Evolutionary conservation across 2,888 invertebrate genomes (phyloP).

Genomic region (Himalopsyche tibetana): DNA sequence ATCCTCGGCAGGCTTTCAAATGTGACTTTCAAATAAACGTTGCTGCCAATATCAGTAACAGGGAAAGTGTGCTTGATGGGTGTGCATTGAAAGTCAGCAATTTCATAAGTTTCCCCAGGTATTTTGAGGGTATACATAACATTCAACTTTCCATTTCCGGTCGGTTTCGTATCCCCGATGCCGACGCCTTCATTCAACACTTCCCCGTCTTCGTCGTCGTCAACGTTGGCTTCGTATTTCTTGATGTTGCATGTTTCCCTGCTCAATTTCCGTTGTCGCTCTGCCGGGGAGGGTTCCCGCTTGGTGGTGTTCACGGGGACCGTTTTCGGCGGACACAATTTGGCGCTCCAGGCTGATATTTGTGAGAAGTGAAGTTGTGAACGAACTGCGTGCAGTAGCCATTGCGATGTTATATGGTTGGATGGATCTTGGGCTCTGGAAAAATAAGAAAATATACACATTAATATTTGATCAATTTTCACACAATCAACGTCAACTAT

Average conservation of each 20-base stretch:
- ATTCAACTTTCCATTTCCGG: conserved; percentile 70
- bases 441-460: conserved; percentile 60
- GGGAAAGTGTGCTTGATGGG: conserved; percentile 86
- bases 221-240: conserved; percentile 74
- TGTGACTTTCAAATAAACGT: conserved; percentile 79
- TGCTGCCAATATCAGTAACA: conserved; percentile 81
- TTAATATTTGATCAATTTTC: too few relatives aligned
- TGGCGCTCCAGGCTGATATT: conserved; percentile 92
- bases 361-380: conserved; percentile 98
- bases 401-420: conserved; percentile 78
- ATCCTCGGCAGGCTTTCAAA: conserved; percentile 85
- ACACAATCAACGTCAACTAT: too few relatives aligned
- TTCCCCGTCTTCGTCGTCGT: conserved; percentile 68
- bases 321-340: conserved; percentile 67
- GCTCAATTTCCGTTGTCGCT: conserved; percentile 73
- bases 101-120: conserved; percentile 79
- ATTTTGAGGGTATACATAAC: conserved; percentile 83
- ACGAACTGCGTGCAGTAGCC: conserved; percentile 93
- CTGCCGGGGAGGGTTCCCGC: conserved; percentile 66
- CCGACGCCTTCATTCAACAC: conserved; percentile 66
- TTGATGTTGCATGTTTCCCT: conserved; percentile 76
- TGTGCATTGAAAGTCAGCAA: conserved; percentile 76
- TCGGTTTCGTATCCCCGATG: conserved; percentile 70
- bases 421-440: conserved; percentile 74
- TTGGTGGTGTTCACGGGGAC: conserved; percentile 63